These are phyloP conservation scores for Trachelus iudaicus DNA, from an alignment of 2,888 invertebrate genomes.

Conservation along the genomic window DNA sequence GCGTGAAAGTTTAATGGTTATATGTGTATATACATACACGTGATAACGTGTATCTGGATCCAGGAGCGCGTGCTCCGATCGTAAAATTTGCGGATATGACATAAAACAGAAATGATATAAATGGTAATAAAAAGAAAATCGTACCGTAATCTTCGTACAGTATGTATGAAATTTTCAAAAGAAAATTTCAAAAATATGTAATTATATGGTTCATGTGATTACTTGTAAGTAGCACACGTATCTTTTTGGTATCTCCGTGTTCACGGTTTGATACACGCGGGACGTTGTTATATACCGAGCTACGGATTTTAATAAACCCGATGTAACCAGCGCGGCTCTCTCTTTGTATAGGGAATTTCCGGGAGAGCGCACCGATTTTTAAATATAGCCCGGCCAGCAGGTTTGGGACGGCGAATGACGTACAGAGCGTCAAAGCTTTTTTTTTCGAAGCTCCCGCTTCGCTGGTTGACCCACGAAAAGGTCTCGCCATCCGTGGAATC, in stretches of 20 bases:
- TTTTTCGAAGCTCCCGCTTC: slow-evolving; percentile 55
- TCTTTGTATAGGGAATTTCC: slow-evolving; percentile 62
- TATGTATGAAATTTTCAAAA: not conserved
- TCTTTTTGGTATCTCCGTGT: not conserved
- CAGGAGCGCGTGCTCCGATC: too few species aligned
- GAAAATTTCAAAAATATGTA: not conserved
- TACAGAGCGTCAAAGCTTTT: slow-evolving; percentile 57
- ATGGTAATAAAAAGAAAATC: not conserved
- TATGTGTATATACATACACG: not conserved
- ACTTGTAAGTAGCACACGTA: not conserved
- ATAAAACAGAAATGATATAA: too few species aligned
- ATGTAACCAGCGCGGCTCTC: slow-evolving; percentile 51
- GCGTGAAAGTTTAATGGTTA: not conserved
- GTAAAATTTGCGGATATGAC: too few species aligned
- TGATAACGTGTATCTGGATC: too few species aligned
- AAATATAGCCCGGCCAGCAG: slow-evolving; percentile 59
- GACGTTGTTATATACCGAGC: slow-evolving; percentile 6
- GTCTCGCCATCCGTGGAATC: slow-evolving; percentile 65
- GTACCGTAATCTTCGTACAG: not conserved
- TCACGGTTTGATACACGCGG: not conserved
- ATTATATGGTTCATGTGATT: not conserved
- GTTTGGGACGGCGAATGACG: slow-evolving; percentile 55
- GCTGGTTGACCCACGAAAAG: slow-evolving; percentile 64
- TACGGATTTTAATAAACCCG: slow-evolving; percentile 62
- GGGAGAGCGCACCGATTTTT: slow-evolving; percentile 64